Evolutionary conservation across 92 coral and sea anemone genomes (phyloP).

Genomic region (Palythoa grandis): DNA sequence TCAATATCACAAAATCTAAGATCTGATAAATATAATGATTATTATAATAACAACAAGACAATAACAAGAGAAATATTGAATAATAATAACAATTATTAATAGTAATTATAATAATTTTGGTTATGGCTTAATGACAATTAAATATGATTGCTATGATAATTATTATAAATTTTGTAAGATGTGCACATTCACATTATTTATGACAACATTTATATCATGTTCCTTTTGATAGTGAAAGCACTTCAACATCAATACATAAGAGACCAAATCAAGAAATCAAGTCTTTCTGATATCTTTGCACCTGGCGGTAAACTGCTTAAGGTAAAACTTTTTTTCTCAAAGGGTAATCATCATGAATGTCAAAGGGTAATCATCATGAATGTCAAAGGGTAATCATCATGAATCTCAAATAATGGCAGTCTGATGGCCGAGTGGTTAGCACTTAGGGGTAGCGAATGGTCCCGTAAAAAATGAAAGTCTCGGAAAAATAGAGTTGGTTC

Average conservation of each 20-base stretch:
- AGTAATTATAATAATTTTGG: too few relatives aligned
- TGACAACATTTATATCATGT: not conserved
- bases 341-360: not conserved
- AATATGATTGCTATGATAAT: too few relatives aligned
- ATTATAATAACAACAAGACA: not conserved
- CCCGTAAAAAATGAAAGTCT: too few relatives aligned
- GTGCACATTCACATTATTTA: too few relatives aligned
- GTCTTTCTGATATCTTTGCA: constrained; percentile 57
- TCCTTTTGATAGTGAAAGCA: constrained; percentile 4
- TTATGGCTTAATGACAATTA: too few relatives aligned
- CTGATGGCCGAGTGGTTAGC: not conserved
- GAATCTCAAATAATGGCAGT: not conserved
- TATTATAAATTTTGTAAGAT: too few relatives aligned
- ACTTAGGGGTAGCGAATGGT: too few relatives aligned
- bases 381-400: not conserved
- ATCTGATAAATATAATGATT: not conserved
- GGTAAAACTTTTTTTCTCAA: constrained; percentile 46
- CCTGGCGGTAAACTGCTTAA: constrained; percentile 65
- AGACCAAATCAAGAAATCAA: constrained; percentile 33
- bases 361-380: not conserved
- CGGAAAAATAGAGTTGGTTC: too few relatives aligned
- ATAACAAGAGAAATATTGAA: too few relatives aligned
- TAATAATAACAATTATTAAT: too few relatives aligned
- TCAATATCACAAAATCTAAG: too few relatives aligned
- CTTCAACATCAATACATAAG: constrained; percentile 6